A percentile compares a stretch with the other conserved stretches of the same genome.
Conservation (phyloP, 2,797 vertebrate species). For the Chaetodon trifasciatus region DNA sequence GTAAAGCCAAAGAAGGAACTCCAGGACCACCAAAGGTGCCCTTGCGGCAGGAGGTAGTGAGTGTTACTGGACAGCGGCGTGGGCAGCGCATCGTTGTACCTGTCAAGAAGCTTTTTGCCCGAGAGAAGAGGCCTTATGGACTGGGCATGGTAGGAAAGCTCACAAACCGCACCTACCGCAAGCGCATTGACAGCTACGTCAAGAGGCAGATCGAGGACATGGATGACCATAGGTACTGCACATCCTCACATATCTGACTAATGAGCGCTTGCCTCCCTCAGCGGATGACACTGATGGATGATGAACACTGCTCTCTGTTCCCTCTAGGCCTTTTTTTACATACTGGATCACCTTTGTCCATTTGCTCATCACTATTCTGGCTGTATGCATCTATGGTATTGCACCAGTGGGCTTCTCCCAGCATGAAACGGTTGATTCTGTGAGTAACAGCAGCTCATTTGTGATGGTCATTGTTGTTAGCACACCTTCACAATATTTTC, state of each 20-base stretch:
- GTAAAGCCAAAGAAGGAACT: constrained; percentile 92
- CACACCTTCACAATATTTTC: background rate
- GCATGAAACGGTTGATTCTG: constrained; percentile 98
- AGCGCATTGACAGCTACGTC: constrained; percentile 97
- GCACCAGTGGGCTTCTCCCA: constrained; percentile 99
- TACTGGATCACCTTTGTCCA: constrained; percentile 99
- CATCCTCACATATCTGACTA: background rate
- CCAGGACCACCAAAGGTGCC: constrained; percentile 93
- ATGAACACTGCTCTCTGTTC: constrained; percentile 23
- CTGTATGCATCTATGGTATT: constrained; percentile 97
- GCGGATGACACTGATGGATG: constrained; percentile 26
- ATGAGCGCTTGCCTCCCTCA: constrained; percentile 1
- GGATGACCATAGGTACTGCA: constrained; percentile 93
- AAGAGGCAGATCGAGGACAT: constrained; percentile 98
- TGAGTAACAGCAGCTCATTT: constrained; percentile 82
- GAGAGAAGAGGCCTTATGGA: constrained; percentile 96
- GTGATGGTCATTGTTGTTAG: background rate
- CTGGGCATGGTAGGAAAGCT: constrained; percentile 98
- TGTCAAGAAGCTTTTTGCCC: constrained; percentile 95
- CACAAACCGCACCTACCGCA: constrained; percentile 98
- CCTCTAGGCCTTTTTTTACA: constrained; percentile 95
- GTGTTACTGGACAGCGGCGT: constrained; percentile 89
- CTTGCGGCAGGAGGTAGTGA: constrained; percentile 97
- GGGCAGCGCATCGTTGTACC: constrained; percentile 95
- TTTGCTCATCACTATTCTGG: constrained; percentile 95